A percentile compares a stretch with the other conserved stretches of the same genome.
These are phyloP conservation scores for Plectus sambesii DNA, from an alignment of 1,140 invertebrate genomes.

Conservation along the genomic window DNA sequence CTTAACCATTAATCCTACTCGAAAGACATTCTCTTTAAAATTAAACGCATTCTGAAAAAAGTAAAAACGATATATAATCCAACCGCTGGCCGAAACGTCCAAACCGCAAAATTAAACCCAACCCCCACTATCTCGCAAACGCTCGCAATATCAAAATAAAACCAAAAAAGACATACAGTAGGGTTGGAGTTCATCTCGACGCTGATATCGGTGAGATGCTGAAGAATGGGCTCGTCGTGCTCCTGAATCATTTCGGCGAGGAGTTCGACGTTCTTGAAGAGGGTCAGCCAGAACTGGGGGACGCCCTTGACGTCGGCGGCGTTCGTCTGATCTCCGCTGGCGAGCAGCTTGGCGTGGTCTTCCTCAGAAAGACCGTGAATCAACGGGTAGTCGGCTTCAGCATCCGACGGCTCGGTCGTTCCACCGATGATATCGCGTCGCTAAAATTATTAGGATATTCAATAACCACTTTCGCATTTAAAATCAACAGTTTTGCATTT, in stretches of 20 bases:
- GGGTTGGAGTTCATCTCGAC: constrained; percentile 62
- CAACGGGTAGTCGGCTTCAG: constrained; percentile 57
- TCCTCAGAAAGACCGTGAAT: constrained; percentile 45
- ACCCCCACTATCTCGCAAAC: too few species aligned
- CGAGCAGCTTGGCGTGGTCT: constrained; percentile 43
- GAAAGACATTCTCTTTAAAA: too few species aligned
- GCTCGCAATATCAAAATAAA: constrained; percentile 7
- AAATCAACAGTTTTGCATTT: too few species aligned
- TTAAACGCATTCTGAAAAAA: too few species aligned
- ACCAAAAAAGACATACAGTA: constrained; percentile 54
- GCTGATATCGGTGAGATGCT: constrained; percentile 76
- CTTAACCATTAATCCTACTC: too few species aligned
- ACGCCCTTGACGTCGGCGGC: constrained; percentile 59
- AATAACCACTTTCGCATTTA: too few species aligned
- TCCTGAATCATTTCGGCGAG: constrained; percentile 67
- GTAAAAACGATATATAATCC: too few species aligned
- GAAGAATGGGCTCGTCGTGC: constrained; percentile 81
- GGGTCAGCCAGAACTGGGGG: constrained; percentile 88
- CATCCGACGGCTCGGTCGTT: constrained; percentile 69
- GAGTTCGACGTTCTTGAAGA: constrained; percentile 82
- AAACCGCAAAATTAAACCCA: too few species aligned
- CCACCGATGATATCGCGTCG: constrained; percentile 65
- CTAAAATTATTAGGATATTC: constrained; percentile 45
- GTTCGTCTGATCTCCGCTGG: too few species aligned
- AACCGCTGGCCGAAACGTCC: too few species aligned